Evolutionary conservation across 2,797 vertebrate genomes (phyloP), one percentile per base, ranked within the genome.

Genomic region (Poeciliopsis paucimaculata): DNA sequence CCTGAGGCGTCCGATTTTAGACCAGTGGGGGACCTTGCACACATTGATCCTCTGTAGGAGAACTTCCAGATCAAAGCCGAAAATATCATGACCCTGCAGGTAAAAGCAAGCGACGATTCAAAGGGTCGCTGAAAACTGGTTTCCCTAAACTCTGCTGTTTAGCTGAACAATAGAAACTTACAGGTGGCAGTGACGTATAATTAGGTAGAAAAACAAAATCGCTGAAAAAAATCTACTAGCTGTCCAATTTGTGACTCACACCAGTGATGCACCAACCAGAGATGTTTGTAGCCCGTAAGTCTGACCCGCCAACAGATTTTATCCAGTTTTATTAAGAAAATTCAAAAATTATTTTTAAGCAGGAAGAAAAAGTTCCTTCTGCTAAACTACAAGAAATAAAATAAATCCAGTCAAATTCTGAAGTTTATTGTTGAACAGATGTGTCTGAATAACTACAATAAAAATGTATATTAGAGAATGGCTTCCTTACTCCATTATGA

Each of bases 41-140:
- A 80, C 81, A 77, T 91, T 97, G 93, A 99, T 98, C 94, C 98
- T 96, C 94, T 99, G 98, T 87, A 99, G 96, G 53, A 99, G 95
- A 80, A 99, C 97, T 93, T 99, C 97, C 89, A 99, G 94, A 94
- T 99, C 98, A 94, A 99, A 99, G n/a, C 98, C 97, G 91, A 97
- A 97, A 93, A 99, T 98, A 95, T 98, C 97, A 84, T 96, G 96
- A 77, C 96, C 96, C 96, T 96, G 72, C 4, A 86, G 84, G 77
- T 41, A 62, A 5, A 57, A 41, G 23, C n/a, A 68, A 4, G 20
- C 13, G 66, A 43, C 0, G 9, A 39, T 23, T 43, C 11, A 70
- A 43, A 11, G 34, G 23, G 34, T 2, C 10, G 2, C 11, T 45
- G 64, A 23, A 41, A 16, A 16, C 28, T 41, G 18, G 20, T 26